Conservation (phyloP, 2,888 invertebrate species). For the Drosophila macrospina region DNA sequence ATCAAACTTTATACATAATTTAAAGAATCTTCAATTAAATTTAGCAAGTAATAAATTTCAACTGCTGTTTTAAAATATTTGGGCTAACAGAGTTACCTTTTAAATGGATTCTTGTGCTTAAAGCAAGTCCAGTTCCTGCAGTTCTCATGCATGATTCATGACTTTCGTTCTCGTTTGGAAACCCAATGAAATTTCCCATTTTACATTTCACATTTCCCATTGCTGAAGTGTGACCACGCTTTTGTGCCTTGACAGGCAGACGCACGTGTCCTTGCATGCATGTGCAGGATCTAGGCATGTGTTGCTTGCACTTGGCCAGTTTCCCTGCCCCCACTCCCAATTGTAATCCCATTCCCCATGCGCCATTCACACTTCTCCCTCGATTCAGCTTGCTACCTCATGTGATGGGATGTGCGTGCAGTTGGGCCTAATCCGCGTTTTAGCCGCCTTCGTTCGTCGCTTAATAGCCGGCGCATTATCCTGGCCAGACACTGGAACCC, state of each 20-base stretch:
- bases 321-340: not conserved
- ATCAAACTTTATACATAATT: too few species aligned
- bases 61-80: too few species aligned
- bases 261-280: conserved; percentile 75
- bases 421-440: conserved; percentile 77
- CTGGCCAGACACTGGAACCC: conserved; percentile 18
- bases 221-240: not conserved
- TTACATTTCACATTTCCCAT: not conserved
- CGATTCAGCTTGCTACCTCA: conserved; percentile 57
- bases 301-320: conserved; percentile 16
- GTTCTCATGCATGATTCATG: not conserved
- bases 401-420: conserved; percentile 77
- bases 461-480: conserved; percentile 48
- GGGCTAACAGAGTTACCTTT: too few species aligned
- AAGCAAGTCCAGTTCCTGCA: not conserved
- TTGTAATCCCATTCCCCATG: conserved; percentile 7
- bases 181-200: conserved; percentile 9
- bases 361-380: not conserved
- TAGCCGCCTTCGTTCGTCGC: conserved; percentile 55
- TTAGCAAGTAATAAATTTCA: too few species aligned
- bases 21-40: too few species aligned
- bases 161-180: not conserved
- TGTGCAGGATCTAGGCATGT: conserved; percentile 58
- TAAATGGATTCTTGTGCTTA: not conserved
- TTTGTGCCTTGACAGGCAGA: conserved; percentile 24